Evolutionary conservation across 2,888 invertebrate species (phyloP), one percentile per base, ranked within the genome.

Genomic region (Dolomedes plantarius): DNA sequence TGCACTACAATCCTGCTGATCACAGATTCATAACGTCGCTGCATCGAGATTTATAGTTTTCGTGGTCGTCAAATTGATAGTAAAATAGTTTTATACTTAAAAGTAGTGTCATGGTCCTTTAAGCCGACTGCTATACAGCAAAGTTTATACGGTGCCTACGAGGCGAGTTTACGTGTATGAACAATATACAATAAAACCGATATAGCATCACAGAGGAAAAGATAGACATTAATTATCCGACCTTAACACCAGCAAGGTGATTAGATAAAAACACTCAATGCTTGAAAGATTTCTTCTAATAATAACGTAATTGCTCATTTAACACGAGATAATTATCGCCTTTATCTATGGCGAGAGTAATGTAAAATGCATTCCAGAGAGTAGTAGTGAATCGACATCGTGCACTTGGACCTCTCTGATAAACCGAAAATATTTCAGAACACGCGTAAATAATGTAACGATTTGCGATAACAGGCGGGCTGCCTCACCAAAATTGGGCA

Each of bases 301-400:
- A 23, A 16, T 23, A 23, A 23, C 71, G 71, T 39, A 77, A 68
- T 64, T 36, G 69, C 28, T n/a, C 39, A 69, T 19, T 64, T 62
- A 39, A 62, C 39, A 29, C 28, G 27, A 11, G 39, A 36, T 23
- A 50, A 71, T 78, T 78, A 78, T 78, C 78, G 50, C n/a, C n/a
- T 56, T 19, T 68, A 69, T 77, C 76, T 76, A 68, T 56, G 50
- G 19, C 29, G 16, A n/a, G 68, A 13, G 46, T 16, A 46, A 46
- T 46, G 11, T 16, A 62, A 64, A 64, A 62, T 39, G 62, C 36
- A n/a, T 69, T 69, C 28, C 27, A 32, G 27, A 19, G 46, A n/a
- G 46, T 13, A 16, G 46, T 46, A 16, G 9, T 3, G 23, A 11
- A 56, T 23, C 16, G 5, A 3, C 2, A 11, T 7, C 3, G 68